Base-by-base conservation (phyloP, 2,888 invertebrate species). In the Trissolcus japonicus region DNA sequence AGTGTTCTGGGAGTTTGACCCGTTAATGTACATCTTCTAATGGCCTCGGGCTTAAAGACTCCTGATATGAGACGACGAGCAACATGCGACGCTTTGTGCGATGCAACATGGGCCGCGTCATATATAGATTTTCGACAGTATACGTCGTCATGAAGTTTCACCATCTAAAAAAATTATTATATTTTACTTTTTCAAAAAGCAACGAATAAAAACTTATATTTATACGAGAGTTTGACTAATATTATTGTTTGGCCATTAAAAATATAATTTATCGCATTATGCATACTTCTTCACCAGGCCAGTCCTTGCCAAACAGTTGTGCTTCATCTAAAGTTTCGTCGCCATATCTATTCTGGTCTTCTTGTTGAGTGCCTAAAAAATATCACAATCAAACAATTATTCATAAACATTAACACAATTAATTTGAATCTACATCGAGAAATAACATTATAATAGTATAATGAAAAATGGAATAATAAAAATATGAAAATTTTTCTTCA, bases 1-100 rank as follows among this genome's bases (percentile, higher is more conserved):
- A 78, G 73, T 14, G 80, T 71, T 59, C 78, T 61, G 17, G 80
- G 78, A 50, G 78, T 73, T 71, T 80, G 80, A 46, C 80, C 80
- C 1, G 80, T 78, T 55, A 78, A 63, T 17, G 80, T 80, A 67
- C 80, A 78, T 55, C 73, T 76, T 59, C 69, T 72, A 35, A 80
- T 76, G 9, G 78, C 80, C 71, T 80, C 78, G 6, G 75, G 77
- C 43, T 78, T 80, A 40, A 78, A 80, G 67, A 80, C 78, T 55
- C 78, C 80, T 29, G 78, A 72, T 50, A 80, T 76, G 29, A 80
- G 76, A 56, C 78, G 63, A 55, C 80, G 71, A 46, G 78, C 80
- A 7, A 80, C 66, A 46, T 80, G 80, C 11, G 80, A 78, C 1
- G 78, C 80, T 76, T 78, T 78, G 50, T 73, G 73, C 14, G 80